Percentiles rank a stretch among this genome's conserved stretches.
These are phyloP conservation scores for Pycnomerus fuliginosus DNA, from an alignment of 2,888 invertebrate species.

Conservation along the genomic window DNA sequence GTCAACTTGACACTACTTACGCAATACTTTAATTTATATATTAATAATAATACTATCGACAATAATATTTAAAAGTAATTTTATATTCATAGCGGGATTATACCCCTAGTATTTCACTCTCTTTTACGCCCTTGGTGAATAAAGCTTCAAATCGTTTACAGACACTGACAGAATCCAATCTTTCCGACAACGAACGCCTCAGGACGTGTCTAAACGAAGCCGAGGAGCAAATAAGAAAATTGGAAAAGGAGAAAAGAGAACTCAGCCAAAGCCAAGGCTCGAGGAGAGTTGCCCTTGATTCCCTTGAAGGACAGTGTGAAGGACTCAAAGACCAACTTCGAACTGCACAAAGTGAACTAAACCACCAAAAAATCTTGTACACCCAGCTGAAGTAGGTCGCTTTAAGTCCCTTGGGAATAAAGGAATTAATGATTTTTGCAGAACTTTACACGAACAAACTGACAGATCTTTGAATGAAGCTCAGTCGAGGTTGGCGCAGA, in stretches of 20 bases:
- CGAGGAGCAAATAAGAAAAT: constrained; percentile 54
- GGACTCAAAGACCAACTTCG: constrained; percentile 56
- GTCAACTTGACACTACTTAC: too few relatives aligned
- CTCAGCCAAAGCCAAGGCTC: constrained; percentile 55
- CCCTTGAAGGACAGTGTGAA: constrained; percentile 60
- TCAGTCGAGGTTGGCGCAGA: constrained; percentile 64
- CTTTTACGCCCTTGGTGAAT: too few relatives aligned
- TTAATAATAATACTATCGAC: too few relatives aligned
- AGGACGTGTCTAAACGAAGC: constrained; percentile 55
- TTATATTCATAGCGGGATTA: too few relatives aligned
- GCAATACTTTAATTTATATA: too few relatives aligned
- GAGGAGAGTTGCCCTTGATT: constrained; percentile 55
- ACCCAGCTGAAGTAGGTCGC: constrained; percentile 59
- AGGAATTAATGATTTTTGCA: constrained; percentile 42
- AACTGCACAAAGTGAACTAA: constrained; percentile 56
- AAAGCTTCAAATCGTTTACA: too few relatives aligned
- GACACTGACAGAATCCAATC: too few relatives aligned
- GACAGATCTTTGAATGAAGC: constrained; percentile 70
- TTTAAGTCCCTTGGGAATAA: constrained; percentile 1
- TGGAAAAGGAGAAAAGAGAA: constrained; percentile 60
- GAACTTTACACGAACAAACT: constrained; percentile 74
- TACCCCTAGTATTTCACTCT: too few relatives aligned
- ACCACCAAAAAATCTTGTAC: constrained; percentile 57
- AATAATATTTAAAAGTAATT: too few relatives aligned
- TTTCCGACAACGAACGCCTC: constrained; percentile 54